Evolutionary conservation across 2,888 invertebrate species (phyloP).

Genomic region (Leucozona laternaria): DNA sequence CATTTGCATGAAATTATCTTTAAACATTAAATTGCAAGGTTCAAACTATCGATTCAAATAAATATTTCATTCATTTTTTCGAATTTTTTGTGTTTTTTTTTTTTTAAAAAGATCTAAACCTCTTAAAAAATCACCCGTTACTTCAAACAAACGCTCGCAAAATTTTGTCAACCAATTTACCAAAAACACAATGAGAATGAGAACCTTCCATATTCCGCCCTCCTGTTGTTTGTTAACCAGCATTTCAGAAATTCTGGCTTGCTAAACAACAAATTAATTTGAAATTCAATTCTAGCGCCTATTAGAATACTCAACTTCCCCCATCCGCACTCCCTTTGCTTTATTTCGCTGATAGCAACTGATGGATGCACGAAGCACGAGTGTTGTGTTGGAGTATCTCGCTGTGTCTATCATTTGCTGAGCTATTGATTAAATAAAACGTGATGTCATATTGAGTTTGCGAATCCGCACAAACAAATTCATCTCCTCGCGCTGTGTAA

Average conservation of each 20-base stretch:
- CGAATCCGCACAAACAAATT: slow-evolving; percentile 63
- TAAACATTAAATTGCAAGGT: no score
- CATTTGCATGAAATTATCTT: no score
- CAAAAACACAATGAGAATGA: background rate
- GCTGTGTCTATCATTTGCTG: slow-evolving; percentile 41
- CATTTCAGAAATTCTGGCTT: slow-evolving; percentile 15
- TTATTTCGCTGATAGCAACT: background rate
- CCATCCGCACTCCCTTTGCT: slow-evolving; percentile 16
- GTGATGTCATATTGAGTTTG: slow-evolving; percentile 72
- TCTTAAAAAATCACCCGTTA: no score
- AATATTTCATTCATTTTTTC: no score
- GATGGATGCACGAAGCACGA: slow-evolving; percentile 12
- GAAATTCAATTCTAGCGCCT: slow-evolving; percentile 71
- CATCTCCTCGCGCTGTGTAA: background rate
- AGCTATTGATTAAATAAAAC: slow-evolving; percentile 66
- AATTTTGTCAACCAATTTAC: slow-evolving; percentile 21
- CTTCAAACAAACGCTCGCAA: background rate
- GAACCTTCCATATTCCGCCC: background rate
- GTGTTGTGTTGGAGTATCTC: slow-evolving; percentile 19
- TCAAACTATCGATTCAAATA: no score
- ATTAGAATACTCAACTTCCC: slow-evolving; percentile 53
- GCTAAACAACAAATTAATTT: slow-evolving; percentile 61
- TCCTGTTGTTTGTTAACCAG: slow-evolving; percentile 13
- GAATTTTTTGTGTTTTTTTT: no score
- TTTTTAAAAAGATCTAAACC: no score